These are phyloP conservation scores for Dendroctonus valens DNA, from an alignment of 1,140 invertebrate species.

Conservation along the genomic window DNA sequence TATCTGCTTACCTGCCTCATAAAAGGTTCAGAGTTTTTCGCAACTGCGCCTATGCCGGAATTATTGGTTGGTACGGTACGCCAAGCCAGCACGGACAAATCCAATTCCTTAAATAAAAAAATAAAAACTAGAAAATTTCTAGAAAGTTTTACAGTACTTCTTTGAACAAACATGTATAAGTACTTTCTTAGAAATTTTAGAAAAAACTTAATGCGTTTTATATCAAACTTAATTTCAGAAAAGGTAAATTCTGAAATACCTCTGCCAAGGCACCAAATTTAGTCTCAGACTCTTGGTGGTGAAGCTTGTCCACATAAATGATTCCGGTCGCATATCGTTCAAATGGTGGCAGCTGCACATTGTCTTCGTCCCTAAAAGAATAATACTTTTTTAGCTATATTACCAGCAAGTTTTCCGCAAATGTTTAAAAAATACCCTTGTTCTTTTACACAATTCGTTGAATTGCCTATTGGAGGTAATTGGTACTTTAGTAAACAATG, in stretches of 20 bases:
- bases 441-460: too few relatives aligned
- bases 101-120: conserved; percentile 57
- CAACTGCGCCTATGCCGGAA: conserved; percentile 83
- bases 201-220: not conserved
- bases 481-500: too few relatives aligned
- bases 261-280: conserved; percentile 79
- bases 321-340: conserved; percentile 96
- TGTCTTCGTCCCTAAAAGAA: conserved; percentile 66
- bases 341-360: conserved; percentile 77
- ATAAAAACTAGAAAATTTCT: not conserved
- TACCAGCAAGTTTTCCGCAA: too few relatives aligned
- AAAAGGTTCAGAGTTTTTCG: conserved; percentile 88
- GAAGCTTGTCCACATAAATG: conserved; percentile 84
- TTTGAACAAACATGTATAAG: not conserved
- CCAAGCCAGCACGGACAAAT: conserved; percentile 85
- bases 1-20: conserved; percentile 72
- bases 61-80: conserved; percentile 87
- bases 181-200: too few relatives aligned
- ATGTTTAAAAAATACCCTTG: too few relatives aligned
- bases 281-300: conserved; percentile 76
- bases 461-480: too few relatives aligned
- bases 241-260: conserved; percentile 8
- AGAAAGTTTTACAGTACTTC: not conserved
- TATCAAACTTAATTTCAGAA: not conserved
- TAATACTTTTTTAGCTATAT: not conserved